phyloP scores from a whole-genome alignment of 2,888 invertebrate species.

The Nemoura dubitans region DNA sequence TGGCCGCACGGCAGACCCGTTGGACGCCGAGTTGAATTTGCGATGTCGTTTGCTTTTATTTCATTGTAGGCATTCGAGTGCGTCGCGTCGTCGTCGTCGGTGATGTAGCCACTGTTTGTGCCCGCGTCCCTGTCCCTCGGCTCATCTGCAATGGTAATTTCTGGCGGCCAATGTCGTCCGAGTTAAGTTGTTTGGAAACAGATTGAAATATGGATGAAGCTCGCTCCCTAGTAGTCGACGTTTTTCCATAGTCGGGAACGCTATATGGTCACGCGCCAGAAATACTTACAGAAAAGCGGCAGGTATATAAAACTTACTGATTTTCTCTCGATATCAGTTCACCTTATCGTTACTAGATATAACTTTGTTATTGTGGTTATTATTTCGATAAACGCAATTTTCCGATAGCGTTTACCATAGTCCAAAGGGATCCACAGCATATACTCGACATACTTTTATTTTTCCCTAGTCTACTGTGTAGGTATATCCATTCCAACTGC shows the following conservation, averaged over 20 bases:
- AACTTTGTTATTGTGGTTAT: neutral
- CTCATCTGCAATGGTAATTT: constrained; percentile 33
- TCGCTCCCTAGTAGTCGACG: neutral
- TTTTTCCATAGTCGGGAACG: neutral
- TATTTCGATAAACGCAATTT: neutral
- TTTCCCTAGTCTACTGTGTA: neutral
- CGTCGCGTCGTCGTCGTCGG: too few species aligned
- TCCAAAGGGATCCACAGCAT: too few species aligned
- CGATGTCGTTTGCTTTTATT: neutral
- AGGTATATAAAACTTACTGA: neutral
- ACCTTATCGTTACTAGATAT: neutral
- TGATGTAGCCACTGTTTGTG: neutral
- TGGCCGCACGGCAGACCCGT: neutral
- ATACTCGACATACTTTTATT: neutral
- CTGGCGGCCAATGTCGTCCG: neutral
- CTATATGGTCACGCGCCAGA: neutral
- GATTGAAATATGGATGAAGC: neutral
- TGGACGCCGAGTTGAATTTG: neutral
- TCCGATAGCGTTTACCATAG: neutral
- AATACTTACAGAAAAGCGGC: neutral
- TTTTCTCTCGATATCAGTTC: neutral
- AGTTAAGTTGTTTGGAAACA: constrained; percentile 12
- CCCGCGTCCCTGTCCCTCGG: neutral
- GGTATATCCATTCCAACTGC: neutral
- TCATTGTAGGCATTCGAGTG: neutral